Evolutionary conservation across 2,113 vertebrate species (phyloP).

Genomic region (Platichthys flesus): DNA sequence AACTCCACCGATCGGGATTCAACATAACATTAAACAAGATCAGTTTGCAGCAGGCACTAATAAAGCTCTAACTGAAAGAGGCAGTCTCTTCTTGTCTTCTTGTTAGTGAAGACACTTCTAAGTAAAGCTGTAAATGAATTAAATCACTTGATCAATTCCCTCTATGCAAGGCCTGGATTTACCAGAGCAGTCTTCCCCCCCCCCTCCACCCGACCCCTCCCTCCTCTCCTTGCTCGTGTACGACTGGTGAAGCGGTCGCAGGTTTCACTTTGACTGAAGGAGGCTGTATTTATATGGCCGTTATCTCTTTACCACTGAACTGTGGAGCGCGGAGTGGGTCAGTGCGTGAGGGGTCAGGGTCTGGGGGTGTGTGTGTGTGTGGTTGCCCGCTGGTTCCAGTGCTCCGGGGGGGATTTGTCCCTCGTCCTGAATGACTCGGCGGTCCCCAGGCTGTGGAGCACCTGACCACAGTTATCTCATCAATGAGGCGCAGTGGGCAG

Average conservation of each 20-base stretch:
- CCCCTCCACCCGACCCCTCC: not conserved
- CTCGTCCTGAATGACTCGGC: constrained; percentile 47
- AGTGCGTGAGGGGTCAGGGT: constrained; percentile 20
- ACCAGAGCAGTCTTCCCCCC: not conserved
- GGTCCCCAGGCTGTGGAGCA: constrained; percentile 25
- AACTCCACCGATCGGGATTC: no score
- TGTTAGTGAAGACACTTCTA: no score
- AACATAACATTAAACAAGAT: no score
- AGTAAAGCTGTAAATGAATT: no score
- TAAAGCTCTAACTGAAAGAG: no score
- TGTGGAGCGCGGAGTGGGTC: constrained; percentile 3
- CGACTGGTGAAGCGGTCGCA: constrained; percentile 9
- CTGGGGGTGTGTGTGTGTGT: constrained; percentile 6
- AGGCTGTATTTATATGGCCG: constrained; percentile 26
- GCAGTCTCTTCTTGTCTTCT: no score
- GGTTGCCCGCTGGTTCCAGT: constrained; percentile 23
- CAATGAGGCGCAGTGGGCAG: constrained; percentile 40
- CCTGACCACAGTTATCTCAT: constrained; percentile 55
- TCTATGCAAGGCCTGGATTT: not conserved
- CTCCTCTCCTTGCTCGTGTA: no score
- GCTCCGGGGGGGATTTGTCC: constrained; percentile 47
- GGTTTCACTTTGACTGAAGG: constrained; percentile 32
- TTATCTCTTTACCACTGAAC: constrained; percentile 26
- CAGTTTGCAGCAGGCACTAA: no score
- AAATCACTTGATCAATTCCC: no score